Evolutionary conservation across 2,797 vertebrate species (phyloP).

Genomic region (Todus mexicanus): DNA sequence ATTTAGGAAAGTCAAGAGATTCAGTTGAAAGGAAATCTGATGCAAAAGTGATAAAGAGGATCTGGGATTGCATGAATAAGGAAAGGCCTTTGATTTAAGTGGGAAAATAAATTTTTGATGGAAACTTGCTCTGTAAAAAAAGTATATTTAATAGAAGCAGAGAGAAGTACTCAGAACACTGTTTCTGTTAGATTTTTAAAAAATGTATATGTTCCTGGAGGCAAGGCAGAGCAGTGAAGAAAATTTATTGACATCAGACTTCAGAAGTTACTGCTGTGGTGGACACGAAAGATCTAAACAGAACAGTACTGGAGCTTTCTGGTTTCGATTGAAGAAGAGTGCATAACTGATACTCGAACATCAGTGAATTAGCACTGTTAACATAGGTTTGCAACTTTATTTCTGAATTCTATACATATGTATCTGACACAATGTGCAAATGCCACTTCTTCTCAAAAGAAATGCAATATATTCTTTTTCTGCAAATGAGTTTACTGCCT

Average conservation of each 20-base stretch:
- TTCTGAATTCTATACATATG: neutral
- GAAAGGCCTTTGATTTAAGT: neutral
- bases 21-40: neutral
- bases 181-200: neutral
- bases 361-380: neutral
- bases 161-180: neutral
- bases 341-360: neutral
- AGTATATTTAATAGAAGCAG: neutral
- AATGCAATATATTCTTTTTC: neutral
- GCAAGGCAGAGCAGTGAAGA: neutral
- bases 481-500: neutral
- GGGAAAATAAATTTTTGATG: neutral
- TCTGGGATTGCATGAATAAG: neutral
- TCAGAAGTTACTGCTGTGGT: neutral
- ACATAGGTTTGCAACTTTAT: neutral
- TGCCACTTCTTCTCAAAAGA: neutral
- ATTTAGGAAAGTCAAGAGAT: neutral
- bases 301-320: neutral
- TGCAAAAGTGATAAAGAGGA: neutral
- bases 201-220: neutral
- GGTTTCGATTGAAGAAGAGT: neutral
- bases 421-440: neutral
- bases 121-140: neutral
- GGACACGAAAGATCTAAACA: neutral
- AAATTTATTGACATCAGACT: fast-evolving